Base-by-base conservation (phyloP, 1,140 invertebrate genomes). In the Chironomus tepperi region DNA sequence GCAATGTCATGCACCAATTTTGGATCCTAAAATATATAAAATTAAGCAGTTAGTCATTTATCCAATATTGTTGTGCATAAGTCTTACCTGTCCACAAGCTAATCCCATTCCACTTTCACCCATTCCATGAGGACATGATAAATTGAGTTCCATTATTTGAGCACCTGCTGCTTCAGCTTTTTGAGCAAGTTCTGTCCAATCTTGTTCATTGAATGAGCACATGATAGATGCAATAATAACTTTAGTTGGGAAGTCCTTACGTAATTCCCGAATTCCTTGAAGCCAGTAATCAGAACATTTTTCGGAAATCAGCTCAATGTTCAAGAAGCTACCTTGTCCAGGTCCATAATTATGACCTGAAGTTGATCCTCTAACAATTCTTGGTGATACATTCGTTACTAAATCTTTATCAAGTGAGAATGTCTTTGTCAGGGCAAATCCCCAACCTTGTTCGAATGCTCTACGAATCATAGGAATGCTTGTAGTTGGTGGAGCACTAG, bases 111-210 rank as follows among this genome's bases (percentile, higher is more conserved):
- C 96, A 74, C 93, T 88, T 85, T 98, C 96, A 2, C 94, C 96
- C 96, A 99, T 98, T 24, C 98, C 98, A 84, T 99, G 97, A 0
- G 98, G 97, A 84, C 98, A 99, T 0, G 95, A 98, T 6, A 99
- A 83, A 86, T 99, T 99, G 43, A 99, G 83, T 83, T 99, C 98
- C 5, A 99, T 84, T 0, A 94, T 96, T 86, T 99, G 96, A 0
- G 97, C 89, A 2, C 97, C 97, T 10, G 95, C 88, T 5, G 87
- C 85, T 84, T 95, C 94, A 6, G 94, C 90, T 82, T 86, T 90
- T 78, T 85, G 84, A 0, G 96, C 88, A 43, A 99, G 81, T 79
- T 91, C 86, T 18, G 84, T 90, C 98, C 98, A 99, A 83, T 99
- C 97, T 1, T 85, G 85, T 82, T 92, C 87, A 79, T 92, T 91